phyloP scores from a whole-genome alignment of 2,113 vertebrate species.

The Gorilla gorilla region DNA sequence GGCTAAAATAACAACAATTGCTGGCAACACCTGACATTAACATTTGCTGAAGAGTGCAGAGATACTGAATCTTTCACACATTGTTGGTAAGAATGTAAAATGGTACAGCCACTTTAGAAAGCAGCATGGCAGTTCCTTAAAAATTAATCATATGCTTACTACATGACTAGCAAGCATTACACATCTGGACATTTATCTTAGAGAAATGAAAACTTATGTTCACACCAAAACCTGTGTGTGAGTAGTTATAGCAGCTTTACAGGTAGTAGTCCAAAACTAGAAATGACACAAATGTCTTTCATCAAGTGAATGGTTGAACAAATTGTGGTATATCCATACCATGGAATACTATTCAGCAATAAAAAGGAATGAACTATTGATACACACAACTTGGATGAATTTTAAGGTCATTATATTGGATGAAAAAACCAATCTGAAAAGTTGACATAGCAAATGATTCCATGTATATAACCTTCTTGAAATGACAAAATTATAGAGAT shows the following conservation, averaged over 20 bases:
- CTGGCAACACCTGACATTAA: background rate
- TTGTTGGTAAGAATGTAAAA: background rate
- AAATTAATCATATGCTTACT: background rate
- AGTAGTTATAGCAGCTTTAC: background rate
- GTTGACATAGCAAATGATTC: background rate
- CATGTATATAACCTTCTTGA: background rate
- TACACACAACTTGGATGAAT: background rate
- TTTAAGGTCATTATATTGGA: background rate
- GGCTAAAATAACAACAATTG: background rate
- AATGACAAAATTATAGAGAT: background rate
- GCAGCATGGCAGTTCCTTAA: background rate
- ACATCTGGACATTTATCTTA: background rate
- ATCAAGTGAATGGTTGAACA: background rate
- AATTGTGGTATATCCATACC: background rate
- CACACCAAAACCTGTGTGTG: background rate
- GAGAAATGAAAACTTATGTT: conserved; percentile 34
- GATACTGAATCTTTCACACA: background rate
- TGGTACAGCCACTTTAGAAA: background rate
- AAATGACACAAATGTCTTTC: conserved; percentile 22
- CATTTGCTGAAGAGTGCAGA: background rate
- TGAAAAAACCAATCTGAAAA: background rate
- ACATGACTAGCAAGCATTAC: background rate
- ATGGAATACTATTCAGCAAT: background rate
- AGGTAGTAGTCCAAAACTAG: background rate
- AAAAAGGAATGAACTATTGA: background rate